Evolutionary conservation across 2,888 invertebrate genomes (phyloP).

Genomic region (Rhopalosiphum nymphaeae): DNA sequence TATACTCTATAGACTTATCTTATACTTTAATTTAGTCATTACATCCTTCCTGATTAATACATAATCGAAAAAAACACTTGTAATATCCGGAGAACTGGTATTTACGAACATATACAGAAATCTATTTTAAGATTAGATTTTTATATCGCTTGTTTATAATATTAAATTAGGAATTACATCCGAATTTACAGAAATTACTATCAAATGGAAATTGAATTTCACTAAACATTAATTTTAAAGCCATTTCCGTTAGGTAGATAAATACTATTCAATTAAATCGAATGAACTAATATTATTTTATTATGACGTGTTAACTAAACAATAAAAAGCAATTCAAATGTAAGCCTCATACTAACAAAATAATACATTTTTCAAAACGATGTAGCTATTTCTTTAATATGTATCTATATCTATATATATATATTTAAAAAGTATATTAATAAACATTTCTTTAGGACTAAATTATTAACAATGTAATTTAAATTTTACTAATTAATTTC

Average conservation of each 20-base stretch:
- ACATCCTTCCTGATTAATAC: conserved; percentile 51
- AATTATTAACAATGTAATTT: not conserved
- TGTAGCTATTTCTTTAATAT: not conserved
- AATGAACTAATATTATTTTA: not conserved
- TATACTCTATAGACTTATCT: not conserved
- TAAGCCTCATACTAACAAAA: not conserved
- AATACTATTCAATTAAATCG: conserved; percentile 2
- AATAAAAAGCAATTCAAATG: conserved; percentile 5
- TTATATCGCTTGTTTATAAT: conserved; percentile 2
- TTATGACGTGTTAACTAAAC: not conserved
- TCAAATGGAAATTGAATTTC: not conserved
- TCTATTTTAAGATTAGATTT: conserved; percentile 58
- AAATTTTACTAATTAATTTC: not conserved
- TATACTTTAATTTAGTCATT: conserved; percentile 14
- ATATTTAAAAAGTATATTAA: not conserved
- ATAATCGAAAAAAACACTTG: conserved; percentile 44
- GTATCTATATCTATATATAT: not conserved
- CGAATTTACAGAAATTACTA: not conserved
- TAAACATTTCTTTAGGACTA: not conserved
- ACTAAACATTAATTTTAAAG: not conserved
- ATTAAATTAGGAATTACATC: conserved; percentile 37
- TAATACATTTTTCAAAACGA: not conserved
- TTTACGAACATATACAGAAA: conserved; percentile 32
- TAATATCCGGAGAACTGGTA: conserved; percentile 32
- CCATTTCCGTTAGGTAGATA: not conserved